These are phyloP conservation scores for Asarcornis scutulata DNA, from an alignment of 2,113 vertebrate genomes.

Conservation along the genomic window DNA sequence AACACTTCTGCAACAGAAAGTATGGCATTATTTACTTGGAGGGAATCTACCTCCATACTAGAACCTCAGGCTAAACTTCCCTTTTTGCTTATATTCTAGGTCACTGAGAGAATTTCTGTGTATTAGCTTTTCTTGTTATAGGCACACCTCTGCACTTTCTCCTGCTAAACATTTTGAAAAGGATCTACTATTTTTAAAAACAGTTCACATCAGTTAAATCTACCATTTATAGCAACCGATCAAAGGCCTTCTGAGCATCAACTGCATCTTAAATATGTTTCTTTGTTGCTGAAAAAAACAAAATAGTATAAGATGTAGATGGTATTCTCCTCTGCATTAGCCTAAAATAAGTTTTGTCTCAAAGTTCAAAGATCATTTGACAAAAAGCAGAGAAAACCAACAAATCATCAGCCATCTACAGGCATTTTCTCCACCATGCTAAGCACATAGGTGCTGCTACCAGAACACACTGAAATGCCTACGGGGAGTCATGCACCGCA, in stretches of 20 bases:
- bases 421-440: neutral
- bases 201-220: neutral
- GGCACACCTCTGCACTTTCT: neutral
- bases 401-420: neutral
- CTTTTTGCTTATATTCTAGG: neutral
- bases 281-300: neutral
- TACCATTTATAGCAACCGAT: neutral
- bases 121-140: neutral
- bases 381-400: neutral
- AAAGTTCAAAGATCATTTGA: neutral
- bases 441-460: rapidly evolving
- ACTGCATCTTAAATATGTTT: neutral
- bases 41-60: neutral
- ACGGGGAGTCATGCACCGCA: rapidly evolving
- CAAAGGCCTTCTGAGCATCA: neutral
- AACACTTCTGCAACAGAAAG: neutral
- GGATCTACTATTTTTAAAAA: neutral
- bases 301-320: neutral
- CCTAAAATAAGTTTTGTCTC: neutral
- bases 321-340: neutral
- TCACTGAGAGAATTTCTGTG: rapidly evolving
- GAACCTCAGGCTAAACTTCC: neutral
- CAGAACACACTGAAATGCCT: neutral
- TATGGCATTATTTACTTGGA: neutral
- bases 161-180: neutral